Conservation (phyloP, 2,797 vertebrate species). For the Merluccius polli region DNA sequence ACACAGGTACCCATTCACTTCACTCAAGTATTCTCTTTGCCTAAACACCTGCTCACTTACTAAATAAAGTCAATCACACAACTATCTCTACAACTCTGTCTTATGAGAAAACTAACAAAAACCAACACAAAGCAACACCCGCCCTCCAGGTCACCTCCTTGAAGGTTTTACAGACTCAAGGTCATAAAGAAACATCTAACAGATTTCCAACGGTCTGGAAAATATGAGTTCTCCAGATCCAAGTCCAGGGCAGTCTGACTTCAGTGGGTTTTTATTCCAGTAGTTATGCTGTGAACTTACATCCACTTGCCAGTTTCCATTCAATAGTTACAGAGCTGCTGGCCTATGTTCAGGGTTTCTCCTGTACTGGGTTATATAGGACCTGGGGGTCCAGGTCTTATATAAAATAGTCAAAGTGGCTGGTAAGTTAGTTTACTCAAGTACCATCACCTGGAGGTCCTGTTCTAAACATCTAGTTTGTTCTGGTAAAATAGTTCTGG, state of each 20-base stretch:
- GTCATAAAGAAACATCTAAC: conserved; percentile 1
- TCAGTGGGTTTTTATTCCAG: not conserved
- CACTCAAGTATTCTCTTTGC: not conserved
- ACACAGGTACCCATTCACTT: not conserved
- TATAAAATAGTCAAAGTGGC: no score
- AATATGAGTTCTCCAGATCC: conserved; percentile 41
- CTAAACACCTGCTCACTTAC: not conserved
- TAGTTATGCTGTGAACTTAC: not conserved
- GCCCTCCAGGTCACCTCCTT: not conserved
- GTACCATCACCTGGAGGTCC: not conserved
- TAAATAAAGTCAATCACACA: not conserved
- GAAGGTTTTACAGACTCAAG: not conserved
- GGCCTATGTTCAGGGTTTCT: not conserved
- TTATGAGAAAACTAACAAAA: not conserved
- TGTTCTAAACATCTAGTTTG: not conserved
- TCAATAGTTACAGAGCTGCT: not conserved
- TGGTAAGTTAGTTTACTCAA: not conserved
- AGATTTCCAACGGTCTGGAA: conserved; percentile 50
- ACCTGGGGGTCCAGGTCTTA: not conserved
- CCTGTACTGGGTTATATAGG: not conserved
- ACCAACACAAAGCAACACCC: not conserved
- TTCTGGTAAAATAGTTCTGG: not conserved
- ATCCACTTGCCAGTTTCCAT: not conserved
- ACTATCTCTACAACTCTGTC: not conserved
- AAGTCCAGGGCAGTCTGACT: conserved; percentile 5